A percentile compares a stretch with the other conserved stretches of the same genome.
Evolutionary conservation across 2,797 vertebrate genomes (phyloP).

Genomic region (Meda fulgida): DNA sequence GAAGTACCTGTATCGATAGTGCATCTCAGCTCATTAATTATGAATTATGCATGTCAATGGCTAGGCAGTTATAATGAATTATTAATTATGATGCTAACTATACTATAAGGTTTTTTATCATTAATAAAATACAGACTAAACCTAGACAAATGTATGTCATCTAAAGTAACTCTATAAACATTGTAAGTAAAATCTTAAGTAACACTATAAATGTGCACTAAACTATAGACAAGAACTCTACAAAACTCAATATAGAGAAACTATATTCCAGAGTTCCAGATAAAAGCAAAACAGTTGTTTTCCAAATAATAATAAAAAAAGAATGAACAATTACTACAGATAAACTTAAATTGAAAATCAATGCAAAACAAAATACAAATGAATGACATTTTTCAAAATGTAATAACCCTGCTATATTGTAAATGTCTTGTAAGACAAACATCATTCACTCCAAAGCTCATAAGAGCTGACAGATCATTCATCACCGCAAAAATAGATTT

Average conservation of each 20-base stretch:
- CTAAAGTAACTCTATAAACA: neutral
- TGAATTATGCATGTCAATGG: constrained; percentile 3
- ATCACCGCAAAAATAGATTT: constrained; percentile 8
- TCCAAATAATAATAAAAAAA: neutral
- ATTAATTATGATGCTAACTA: neutral
- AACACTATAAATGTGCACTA: neutral
- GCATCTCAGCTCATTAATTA: constrained; percentile 4
- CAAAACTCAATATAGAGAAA: neutral
- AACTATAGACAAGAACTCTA: neutral
- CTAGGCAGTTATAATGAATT: neutral
- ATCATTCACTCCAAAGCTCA: neutral
- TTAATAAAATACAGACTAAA: neutral
- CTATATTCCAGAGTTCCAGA: neutral
- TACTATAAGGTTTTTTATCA: neutral
- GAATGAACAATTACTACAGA: neutral
- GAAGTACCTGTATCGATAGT: neutral
- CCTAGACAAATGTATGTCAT: too few relatives aligned
- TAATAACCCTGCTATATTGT: neutral
- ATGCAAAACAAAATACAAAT: neutral
- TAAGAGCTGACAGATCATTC: constrained; percentile 1
- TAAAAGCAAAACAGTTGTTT: neutral
- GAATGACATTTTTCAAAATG: neutral
- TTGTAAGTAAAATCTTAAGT: neutral
- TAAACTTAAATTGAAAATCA: neutral
- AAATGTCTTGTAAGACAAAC: neutral